Conservation (phyloP, 2,888 invertebrate species). For the Drosophila yooni region DNA sequence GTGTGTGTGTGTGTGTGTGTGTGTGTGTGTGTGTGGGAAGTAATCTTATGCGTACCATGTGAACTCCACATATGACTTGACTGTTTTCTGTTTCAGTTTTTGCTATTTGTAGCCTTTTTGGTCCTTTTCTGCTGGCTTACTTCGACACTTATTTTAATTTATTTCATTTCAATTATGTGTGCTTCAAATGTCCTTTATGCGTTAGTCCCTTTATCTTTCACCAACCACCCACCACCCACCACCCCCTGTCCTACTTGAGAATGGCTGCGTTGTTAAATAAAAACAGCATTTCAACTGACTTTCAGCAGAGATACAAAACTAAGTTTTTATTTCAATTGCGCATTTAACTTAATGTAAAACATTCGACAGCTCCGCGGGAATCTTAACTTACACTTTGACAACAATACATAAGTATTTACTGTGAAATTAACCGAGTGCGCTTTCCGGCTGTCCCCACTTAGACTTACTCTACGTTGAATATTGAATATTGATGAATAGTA, state of each 20-base stretch:
- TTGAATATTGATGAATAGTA: too few species aligned
- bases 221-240: not conserved
- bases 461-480: not conserved
- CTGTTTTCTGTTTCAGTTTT: constrained; percentile 21
- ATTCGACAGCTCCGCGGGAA: not conserved
- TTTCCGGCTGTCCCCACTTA: not conserved
- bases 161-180: constrained; percentile 75
- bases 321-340: constrained; percentile 62
- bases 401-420: not conserved
- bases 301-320: constrained; percentile 16
- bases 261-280: constrained; percentile 70
- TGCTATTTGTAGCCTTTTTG: constrained; percentile 46
- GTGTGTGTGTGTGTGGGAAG: constrained; percentile 42
- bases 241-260: not conserved
- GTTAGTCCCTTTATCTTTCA: constrained; percentile 12
- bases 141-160: constrained; percentile 79
- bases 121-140: constrained; percentile 68
- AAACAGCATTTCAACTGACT: constrained; percentile 51
- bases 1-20: constrained; percentile 24
- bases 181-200: constrained; percentile 68
- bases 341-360: constrained; percentile 34
- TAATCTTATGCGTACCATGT: constrained; percentile 75
- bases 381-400: not conserved
- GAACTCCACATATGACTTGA: constrained; percentile 58
- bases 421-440: not conserved